Base-by-base conservation (phyloP, 2,888 invertebrate genomes). In the Suillia variegata region DNA sequence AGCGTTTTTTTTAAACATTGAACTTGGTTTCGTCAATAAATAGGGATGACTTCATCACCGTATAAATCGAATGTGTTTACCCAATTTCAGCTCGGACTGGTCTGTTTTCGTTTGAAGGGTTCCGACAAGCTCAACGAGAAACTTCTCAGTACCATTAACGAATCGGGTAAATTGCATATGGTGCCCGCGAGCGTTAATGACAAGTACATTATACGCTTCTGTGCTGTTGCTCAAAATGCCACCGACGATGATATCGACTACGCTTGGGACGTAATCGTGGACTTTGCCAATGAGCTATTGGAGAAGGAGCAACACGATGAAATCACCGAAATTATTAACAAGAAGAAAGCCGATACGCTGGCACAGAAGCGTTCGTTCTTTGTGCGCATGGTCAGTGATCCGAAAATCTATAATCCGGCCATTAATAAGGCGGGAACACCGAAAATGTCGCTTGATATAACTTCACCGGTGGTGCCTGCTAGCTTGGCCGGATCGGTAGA, bases 321-420 rank as follows among this genome's bases (percentile, higher is more conserved):
- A 68, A 84, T 93, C 42, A 89, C 89, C 68, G 91, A 90, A 65
- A 89, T 91, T 59, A 83, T 89, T 48, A 88, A 90, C 69, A 86
- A 89, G 59, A 91, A 90, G 78, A 87, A 88, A 77, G 89, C 89
- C 71, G 91, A 92, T 59, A 90, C 91, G 4, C 83, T 97, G 75
- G 93, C 93, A 8, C 92, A 95, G 82, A 95, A 96, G 83, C 88
- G 97, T 55, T 95, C 96, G 13, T 96, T 96, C 86, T 96, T 97
- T 83, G 97, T 97, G 59, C 92, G 97, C 53, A 97, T 97, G 97
- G 96, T 96, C 65, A 94, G 94, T 80, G 97, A 97, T 85, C 96
- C 97, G 2, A 97, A 96, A 83, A 92, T 97, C 74, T 95, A 95
- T 85, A 94, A 95, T 84, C 94, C 95, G 31, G 92, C 93, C 62